Percentiles rank a stretch among this genome's conserved stretches.
Evolutionary conservation across 1,140 invertebrate genomes (phyloP).

Genomic region (Hesperophylax magnus): DNA sequence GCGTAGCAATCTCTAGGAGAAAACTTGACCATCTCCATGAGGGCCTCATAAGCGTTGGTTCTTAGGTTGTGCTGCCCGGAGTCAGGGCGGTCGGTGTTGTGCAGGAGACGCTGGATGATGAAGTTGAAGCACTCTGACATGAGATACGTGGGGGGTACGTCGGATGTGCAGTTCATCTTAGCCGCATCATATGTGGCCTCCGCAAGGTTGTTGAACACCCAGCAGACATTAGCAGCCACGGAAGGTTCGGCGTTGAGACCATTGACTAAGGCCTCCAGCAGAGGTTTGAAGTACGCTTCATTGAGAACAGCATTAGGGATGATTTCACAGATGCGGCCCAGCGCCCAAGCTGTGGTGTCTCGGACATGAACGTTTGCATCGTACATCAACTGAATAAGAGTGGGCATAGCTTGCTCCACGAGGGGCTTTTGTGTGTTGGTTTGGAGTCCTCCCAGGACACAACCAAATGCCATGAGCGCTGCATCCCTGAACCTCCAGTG

Average conservation of each 20-base stretch:
- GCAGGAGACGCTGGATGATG: slow-evolving; percentile 92
- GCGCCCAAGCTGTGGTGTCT: slow-evolving; percentile 98
- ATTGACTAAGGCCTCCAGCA: slow-evolving; percentile 91
- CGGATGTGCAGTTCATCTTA: slow-evolving; percentile 76
- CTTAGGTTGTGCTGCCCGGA: slow-evolving; percentile 92
- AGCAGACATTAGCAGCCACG: slow-evolving; percentile 99
- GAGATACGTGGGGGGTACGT: slow-evolving; percentile 94
- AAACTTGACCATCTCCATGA: slow-evolving; percentile 99
- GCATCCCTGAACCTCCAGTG: slow-evolving; percentile 98
- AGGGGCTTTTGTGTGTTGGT: slow-evolving; percentile 89
- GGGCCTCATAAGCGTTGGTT: slow-evolving; percentile 97
- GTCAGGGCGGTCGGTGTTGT: slow-evolving; percentile 94
- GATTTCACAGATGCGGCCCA: slow-evolving; percentile 97
- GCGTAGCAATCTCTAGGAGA: slow-evolving; percentile 97
- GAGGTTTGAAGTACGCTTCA: slow-evolving; percentile 84
- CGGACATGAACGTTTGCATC: slow-evolving; percentile 93
- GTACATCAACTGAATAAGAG: slow-evolving; percentile 94
- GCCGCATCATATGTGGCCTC: slow-evolving; percentile 95
- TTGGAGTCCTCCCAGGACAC: slow-evolving; percentile 95
- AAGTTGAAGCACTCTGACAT: slow-evolving; percentile 95
- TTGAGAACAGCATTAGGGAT: slow-evolving; percentile 97
- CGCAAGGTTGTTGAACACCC: slow-evolving; percentile 98
- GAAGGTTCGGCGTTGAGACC: slow-evolving; percentile 93
- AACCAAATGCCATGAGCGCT: slow-evolving; percentile 98
- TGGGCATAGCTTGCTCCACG: slow-evolving; percentile 96